Evolutionary conservation across 2,888 invertebrate genomes (phyloP), one percentile per base, ranked within the genome.

Genomic region (Sminthurides aquaticus): DNA sequence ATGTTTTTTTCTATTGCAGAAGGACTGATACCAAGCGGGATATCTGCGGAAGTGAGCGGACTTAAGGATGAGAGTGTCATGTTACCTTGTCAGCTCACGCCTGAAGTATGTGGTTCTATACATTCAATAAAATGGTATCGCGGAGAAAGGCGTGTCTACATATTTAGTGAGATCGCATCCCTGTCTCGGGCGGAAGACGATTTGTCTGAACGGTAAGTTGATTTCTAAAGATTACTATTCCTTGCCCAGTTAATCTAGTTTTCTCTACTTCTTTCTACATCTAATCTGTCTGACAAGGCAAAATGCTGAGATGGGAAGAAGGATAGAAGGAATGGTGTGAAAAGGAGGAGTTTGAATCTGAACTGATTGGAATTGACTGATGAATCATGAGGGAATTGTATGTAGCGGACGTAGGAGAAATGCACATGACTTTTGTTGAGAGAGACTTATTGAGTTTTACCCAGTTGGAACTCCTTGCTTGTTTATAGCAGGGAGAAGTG

Each of bases 61-160:
- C 83, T 87, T 73, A 86, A 87, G 1, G 89, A 88, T 2, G 82
- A 84, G 25, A 84, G 85, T 8, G 86, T 87, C 8, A 81, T 82
- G n/a, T 81, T 90, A 49, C 86, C 86, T 1, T 90, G 90, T 77
- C 82, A 84, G 22, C 84, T 89, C 70, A 87, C 88, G 76, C 77
- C 77, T 59, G 77, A 83, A n/a, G 84, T 85, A 28, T 90, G 90
- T 76, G 88, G 88, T 0, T 86, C 85, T 70, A 84, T 90, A 77
- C 90, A 90, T 81, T 88, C 87, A 79, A 87, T 90, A 78, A 90
- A 90, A 78, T 90, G 90, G 89, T 89, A 89, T 80, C 85, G 87
- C 73, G 87, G 85, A 1, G 84, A 86, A 66, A 82, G 83, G 57
- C 79, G 89, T 64, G 87, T 89, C 65, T 89, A 87, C 79, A 87